A percentile compares a stretch with the other conserved stretches of the same genome.
These are phyloP conservation scores for Guaruba guarouba DNA, from an alignment of 2,113 vertebrate genomes.

Conservation along the genomic window DNA sequence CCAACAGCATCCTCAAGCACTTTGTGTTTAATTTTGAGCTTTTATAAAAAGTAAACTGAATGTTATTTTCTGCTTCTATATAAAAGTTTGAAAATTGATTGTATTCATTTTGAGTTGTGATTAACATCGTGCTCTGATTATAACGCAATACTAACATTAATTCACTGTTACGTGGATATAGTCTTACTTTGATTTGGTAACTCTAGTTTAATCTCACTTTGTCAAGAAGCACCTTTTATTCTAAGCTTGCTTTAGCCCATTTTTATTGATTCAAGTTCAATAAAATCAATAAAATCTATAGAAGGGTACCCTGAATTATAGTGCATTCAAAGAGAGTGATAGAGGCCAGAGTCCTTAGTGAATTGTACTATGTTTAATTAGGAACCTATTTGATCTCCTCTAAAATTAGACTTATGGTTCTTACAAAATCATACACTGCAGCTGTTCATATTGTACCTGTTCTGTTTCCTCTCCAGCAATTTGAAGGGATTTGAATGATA, in stretches of 20 bases:
- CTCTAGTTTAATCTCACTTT: not conserved
- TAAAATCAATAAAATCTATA: not conserved
- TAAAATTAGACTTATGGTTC: not conserved
- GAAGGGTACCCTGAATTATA: not conserved
- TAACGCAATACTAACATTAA: not conserved
- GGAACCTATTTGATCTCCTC: not conserved
- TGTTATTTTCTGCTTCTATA: not conserved
- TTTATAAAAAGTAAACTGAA: not conserved
- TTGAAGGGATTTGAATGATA: not conserved
- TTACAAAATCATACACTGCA: not conserved
- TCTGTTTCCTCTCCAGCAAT: not conserved
- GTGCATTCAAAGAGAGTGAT: not conserved
- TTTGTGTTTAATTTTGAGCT: not conserved
- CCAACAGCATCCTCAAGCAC: not conserved
- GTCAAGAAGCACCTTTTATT: not conserved
- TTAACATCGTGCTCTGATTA: not conserved
- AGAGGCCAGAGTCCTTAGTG: not conserved
- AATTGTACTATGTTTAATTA: not conserved
- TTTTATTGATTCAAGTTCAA: not conserved
- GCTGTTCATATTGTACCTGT: not conserved
- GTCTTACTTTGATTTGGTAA: not conserved
- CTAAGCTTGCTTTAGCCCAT: not conserved
- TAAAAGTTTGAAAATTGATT: not conserved
- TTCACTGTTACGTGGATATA: not conserved
- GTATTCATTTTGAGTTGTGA: not conserved